Percentiles rank a stretch among this genome's conserved stretches.
These are phyloP conservation scores for Diplodus sargus DNA, from an alignment of 2,797 vertebrate species.

Conservation along the genomic window DNA sequence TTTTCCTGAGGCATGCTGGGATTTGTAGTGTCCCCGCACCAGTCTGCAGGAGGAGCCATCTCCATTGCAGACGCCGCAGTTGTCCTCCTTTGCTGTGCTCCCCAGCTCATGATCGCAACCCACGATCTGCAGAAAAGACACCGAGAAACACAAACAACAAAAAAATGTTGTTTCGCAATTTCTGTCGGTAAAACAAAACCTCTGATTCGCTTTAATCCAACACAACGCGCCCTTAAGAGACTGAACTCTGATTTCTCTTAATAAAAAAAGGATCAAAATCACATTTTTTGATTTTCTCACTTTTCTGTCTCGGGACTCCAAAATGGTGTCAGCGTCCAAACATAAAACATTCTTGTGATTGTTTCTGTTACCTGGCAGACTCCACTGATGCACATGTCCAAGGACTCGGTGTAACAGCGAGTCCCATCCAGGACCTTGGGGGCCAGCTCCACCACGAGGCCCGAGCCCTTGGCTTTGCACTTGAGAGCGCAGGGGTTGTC, in stretches of 20 bases:
- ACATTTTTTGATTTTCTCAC: slow-evolving; percentile 10
- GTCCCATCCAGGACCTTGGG: slow-evolving; percentile 98
- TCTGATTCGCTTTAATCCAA: not conserved
- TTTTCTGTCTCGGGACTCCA: not conserved
- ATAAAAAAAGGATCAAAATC: slow-evolving; percentile 15
- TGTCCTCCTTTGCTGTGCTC: slow-evolving; percentile 95
- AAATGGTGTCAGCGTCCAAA: not conserved
- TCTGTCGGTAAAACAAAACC: slow-evolving; percentile 60
- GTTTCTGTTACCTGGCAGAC: slow-evolving; percentile 90
- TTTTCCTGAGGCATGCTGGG: slow-evolving; percentile 93
- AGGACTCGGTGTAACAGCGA: slow-evolving; percentile 95
- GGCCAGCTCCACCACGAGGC: slow-evolving; percentile 91
- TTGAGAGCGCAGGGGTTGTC: slow-evolving; percentile 96
- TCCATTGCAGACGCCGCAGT: slow-evolving; percentile 95
- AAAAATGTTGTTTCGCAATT: slow-evolving; percentile 31
- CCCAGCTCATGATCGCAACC: slow-evolving; percentile 96
- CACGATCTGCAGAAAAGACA: slow-evolving; percentile 86
- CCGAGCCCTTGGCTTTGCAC: slow-evolving; percentile 89
- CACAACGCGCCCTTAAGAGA: slow-evolving; percentile 7
- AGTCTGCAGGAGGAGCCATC: slow-evolving; percentile 96
- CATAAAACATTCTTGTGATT: not conserved
- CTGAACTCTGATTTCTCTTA: not conserved
- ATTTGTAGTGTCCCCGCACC: slow-evolving; percentile 95
- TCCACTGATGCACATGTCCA: slow-evolving; percentile 99
- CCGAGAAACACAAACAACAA: not conserved